Evolutionary conservation across 2,888 invertebrate genomes (phyloP).

Genomic region (Drosophila pseudotalamancana): DNA sequence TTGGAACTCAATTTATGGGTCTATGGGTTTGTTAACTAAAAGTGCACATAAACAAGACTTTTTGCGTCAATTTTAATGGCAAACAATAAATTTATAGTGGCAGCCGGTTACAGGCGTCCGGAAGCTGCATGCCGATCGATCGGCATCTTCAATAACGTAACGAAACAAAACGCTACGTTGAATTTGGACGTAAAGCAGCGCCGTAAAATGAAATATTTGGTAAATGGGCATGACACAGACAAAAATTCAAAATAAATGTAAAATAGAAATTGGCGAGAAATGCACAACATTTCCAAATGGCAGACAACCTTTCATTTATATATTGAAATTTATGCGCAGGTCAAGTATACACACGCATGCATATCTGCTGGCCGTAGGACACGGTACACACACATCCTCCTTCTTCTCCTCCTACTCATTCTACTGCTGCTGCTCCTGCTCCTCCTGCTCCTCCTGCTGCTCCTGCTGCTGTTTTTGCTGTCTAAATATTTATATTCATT

Average conservation of each 20-base stretch:
- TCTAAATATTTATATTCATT: constrained; percentile 80
- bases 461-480: constrained; percentile 76
- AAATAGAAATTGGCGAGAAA: constrained; percentile 50
- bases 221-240: constrained; percentile 22
- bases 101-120: constrained; percentile 23
- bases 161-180: constrained; percentile 1
- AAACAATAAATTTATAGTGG: constrained; percentile 63
- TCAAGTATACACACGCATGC: constrained; percentile 50
- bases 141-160: constrained; percentile 46
- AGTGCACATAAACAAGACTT: constrained; percentile 76
- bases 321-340: constrained; percentile 77
- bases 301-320: constrained; percentile 66
- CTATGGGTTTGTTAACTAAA: constrained; percentile 78
- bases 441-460: constrained; percentile 29
- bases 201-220: constrained; percentile 20
- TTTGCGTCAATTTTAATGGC: constrained; percentile 73
- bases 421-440: constrained; percentile 9
- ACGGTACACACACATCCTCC: constrained; percentile 29
- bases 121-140: constrained; percentile 20
- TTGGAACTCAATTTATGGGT: constrained; percentile 76
- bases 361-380: constrained; percentile 64
- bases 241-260: constrained; percentile 28
- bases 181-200: constrained; percentile 16
- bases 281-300: constrained; percentile 37
- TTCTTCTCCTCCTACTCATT: constrained; percentile 19